A percentile compares a stretch with the other conserved stretches of the same genome.
phyloP scores from a whole-genome alignment of 1,140 invertebrate genomes.

The Drosophila sp. region DNA sequence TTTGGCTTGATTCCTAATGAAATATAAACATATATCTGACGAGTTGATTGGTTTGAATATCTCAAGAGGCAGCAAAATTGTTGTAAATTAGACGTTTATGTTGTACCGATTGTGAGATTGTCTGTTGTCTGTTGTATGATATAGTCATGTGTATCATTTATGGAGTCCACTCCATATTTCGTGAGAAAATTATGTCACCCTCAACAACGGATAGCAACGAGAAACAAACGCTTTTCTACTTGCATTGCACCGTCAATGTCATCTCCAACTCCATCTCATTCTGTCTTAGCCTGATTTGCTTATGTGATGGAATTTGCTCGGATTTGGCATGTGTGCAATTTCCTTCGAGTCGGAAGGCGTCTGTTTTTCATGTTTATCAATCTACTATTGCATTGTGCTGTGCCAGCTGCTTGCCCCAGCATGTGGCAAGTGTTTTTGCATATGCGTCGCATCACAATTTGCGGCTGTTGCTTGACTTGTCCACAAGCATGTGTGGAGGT shows the following conservation, averaged over 20 bases:
- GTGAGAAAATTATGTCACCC: too few species aligned
- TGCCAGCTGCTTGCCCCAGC: constrained; percentile 42
- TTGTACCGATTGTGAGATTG: too few species aligned
- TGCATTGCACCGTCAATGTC: neutral
- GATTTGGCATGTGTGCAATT: constrained; percentile 21
- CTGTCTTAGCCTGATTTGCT: neutral
- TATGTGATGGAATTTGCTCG: neutral
- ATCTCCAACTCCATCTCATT: neutral
- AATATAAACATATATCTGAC: too few species aligned
- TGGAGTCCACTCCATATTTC: too few species aligned
- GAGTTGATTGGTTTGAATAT: too few species aligned
- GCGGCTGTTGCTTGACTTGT: constrained; percentile 55
- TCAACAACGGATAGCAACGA: too few species aligned
- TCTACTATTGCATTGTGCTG: constrained; percentile 61
- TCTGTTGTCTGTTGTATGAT: too few species aligned
- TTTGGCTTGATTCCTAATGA: too few species aligned
- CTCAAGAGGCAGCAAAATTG: too few species aligned
- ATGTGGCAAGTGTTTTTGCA: constrained; percentile 59
- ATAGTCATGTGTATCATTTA: too few species aligned
- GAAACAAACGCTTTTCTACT: too few species aligned
- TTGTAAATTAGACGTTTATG: too few species aligned
- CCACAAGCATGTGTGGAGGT: constrained; percentile 30
- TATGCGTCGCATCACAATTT: constrained; percentile 26
- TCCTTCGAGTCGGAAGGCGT: constrained; percentile 38
- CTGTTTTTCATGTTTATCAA: constrained; percentile 73